Evolutionary conservation across 2,113 vertebrate species (phyloP).

Genomic region (Crotalus helleri): DNA sequence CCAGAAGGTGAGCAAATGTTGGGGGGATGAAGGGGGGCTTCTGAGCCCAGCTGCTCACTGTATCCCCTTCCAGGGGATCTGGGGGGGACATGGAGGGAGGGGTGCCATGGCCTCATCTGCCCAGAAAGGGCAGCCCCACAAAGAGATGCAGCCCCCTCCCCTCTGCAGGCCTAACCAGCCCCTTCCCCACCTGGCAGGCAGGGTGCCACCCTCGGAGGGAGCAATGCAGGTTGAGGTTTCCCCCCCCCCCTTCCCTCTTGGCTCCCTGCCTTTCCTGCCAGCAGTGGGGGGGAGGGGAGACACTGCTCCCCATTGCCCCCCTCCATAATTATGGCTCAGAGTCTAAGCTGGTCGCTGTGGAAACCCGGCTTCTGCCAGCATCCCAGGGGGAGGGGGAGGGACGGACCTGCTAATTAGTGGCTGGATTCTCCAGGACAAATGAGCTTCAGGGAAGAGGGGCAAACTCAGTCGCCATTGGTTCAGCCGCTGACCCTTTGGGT

Average conservation of each 20-base stretch:
- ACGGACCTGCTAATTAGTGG: neutral
- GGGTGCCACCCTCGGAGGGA: neutral
- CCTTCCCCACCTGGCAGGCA: neutral
- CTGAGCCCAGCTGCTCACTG: neutral
- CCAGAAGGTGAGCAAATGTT: conserved; percentile 56
- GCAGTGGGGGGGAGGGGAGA: neutral
- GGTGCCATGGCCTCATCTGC: neutral
- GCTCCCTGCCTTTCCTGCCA: neutral
- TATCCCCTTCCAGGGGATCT: neutral
- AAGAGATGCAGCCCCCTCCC: neutral
- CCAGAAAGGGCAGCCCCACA: neutral
- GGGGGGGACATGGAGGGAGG: too few relatives aligned
- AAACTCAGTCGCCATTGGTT: neutral
- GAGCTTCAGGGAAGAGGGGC: neutral
- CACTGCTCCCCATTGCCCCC: too few relatives aligned
- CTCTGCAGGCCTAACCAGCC: neutral
- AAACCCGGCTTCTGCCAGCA: neutral
- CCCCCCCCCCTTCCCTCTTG: neutral
- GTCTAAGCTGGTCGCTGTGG: conserved; percentile 13
- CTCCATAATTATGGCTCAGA: neutral
- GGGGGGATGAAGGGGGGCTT: neutral
- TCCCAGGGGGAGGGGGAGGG: neutral
- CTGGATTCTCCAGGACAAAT: conserved; percentile 2
- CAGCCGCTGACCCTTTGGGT: neutral
- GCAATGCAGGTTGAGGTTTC: neutral